Base-by-base conservation (phyloP, 53 echinoderm and acorn worm genomes). In the Crossaster papposus region DNA sequence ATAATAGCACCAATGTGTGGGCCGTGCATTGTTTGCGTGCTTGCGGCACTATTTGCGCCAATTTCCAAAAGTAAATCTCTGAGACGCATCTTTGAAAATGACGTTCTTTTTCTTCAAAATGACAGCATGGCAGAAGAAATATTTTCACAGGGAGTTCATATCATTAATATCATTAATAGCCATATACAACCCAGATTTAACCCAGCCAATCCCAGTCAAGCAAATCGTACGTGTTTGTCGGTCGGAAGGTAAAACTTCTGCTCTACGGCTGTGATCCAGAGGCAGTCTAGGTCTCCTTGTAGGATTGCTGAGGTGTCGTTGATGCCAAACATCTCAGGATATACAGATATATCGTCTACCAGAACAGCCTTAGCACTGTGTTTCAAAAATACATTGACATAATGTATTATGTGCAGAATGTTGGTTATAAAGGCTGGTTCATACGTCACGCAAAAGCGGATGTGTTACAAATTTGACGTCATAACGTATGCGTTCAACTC, bases 251-350 rank as follows among this genome's bases (percentile, higher is more conserved):
- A 62, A 64, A 81, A 63, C 30, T 63, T 81, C 34, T 81, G 54
- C 63, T 81, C 31, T 32, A 81, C 6, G 58, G 30, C 81, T 18
- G 81, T 63, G 33, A 81, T 81, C 81, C 81, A 62, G 8, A 23
- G 17, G 30, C 81, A 81, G 81, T 81, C 63, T 22, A 34, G 10
- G 33, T 81, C 81, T 54, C 63, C 81, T 31, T 62, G 24, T 6
- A 81, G 63, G 0, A 81, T 30, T 24, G 58, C 20, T 33, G 17
- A 63, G 35, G 20, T 17, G 31, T 55, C 63, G 24, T 26, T 55
- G 24, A 54, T 50, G n/a, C 24, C 18, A 51, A 18, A 2, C 81
- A 55, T 28, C 33, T 81, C 63, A 30, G 81, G 81, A 63, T 81
- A 81, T 32, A 54, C 31, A 15, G 63, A 62, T 2, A 81, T 7